Base-by-base conservation (phyloP, 2,113 vertebrate genomes). In the Oreochromis spilurus region DNA sequence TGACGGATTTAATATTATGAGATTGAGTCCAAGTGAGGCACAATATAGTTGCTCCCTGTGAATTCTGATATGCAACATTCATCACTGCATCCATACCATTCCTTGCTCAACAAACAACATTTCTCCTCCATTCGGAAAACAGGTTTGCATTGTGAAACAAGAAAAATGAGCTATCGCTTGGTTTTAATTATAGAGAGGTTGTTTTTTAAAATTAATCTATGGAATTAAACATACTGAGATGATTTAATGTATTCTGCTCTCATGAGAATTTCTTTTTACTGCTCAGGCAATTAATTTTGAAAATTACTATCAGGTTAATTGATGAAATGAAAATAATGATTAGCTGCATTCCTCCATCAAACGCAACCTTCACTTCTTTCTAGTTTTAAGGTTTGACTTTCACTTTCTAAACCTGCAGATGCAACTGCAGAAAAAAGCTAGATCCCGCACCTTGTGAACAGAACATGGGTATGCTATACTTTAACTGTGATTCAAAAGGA, bases 1-100 rank as follows among this genome's bases (percentile, higher is more conserved):
- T 93, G 95, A 95, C 92, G 94, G 91, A 93, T 94, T 94, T 93
- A 89, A 92, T 94, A 94, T 95, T 72, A 91, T 65, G 54, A 81
- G 90, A 92, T 78, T 65, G 92, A 94, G 84, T 70, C 53, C 57
- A 83, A 86, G 78, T 60, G 72, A 91, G 84, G 70, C 84, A 65
- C 89, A 81, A 79, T 89, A 81, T 83, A 82, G 85, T 86, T 48
- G 54, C 78, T 84, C 92, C 77, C 79, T 75, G 83, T 87, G 88
- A 84, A 83, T 91, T 83, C 84, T 87, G 92, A 92, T 89, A 87
- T 8, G 54, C 24, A 31, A 11, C 70, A 92, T 95, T 93, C 84
- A 67, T 92, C 91, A 89, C 29, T 26, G 45, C 60, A 67, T 85
- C 80, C 82, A 88, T 84, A 82, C 36, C 16, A 55, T 72, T 81